A percentile compares a stretch with the other conserved stretches of the same genome.
phyloP scores from a whole-genome alignment of 1,140 invertebrate genomes.

The Cydia strobilella region DNA sequence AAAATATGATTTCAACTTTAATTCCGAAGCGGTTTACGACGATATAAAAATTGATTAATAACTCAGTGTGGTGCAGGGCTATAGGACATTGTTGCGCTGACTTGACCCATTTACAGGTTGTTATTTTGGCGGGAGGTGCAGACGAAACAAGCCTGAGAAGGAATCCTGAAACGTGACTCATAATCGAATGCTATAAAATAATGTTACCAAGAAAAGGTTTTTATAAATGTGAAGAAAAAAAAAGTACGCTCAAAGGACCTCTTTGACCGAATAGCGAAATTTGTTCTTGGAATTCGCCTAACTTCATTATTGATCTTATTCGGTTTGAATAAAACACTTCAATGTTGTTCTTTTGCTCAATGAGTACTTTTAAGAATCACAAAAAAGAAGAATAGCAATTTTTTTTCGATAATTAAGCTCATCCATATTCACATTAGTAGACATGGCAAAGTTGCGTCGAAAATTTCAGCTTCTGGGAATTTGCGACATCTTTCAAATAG shows the following conservation, averaged over 20 bases:
- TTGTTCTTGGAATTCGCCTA: not conserved
- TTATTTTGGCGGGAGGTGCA: slow-evolving; percentile 68
- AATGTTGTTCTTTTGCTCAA: too few species aligned
- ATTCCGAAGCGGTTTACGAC: slow-evolving; percentile 72
- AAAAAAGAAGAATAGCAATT: too few species aligned
- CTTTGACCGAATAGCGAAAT: slow-evolving; percentile 12
- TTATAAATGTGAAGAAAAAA: not conserved
- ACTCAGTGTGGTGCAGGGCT: slow-evolving; percentile 52
- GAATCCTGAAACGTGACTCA: slow-evolving; percentile 42
- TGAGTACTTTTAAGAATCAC: too few species aligned
- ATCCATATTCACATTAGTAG: too few species aligned
- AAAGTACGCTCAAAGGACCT: not conserved
- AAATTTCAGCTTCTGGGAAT: too few species aligned
- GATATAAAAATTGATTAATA: slow-evolving; percentile 76
- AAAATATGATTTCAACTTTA: slow-evolving; percentile 74
- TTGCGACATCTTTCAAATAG: not conserved
- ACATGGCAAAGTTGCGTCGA: too few species aligned
- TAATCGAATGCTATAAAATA: slow-evolving; percentile 42
- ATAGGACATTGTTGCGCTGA: slow-evolving; percentile 68
- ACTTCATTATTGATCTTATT: too few species aligned
- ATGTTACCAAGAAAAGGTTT: slow-evolving; percentile 16
- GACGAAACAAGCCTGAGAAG: slow-evolving; percentile 61
- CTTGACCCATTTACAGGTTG: slow-evolving; percentile 64
- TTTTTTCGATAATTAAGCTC: too few species aligned
- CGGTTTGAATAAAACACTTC: too few species aligned